These are phyloP conservation scores for Oryzias javanicus DNA, from an alignment of 2,113 vertebrate genomes.

Conservation along the genomic window DNA sequence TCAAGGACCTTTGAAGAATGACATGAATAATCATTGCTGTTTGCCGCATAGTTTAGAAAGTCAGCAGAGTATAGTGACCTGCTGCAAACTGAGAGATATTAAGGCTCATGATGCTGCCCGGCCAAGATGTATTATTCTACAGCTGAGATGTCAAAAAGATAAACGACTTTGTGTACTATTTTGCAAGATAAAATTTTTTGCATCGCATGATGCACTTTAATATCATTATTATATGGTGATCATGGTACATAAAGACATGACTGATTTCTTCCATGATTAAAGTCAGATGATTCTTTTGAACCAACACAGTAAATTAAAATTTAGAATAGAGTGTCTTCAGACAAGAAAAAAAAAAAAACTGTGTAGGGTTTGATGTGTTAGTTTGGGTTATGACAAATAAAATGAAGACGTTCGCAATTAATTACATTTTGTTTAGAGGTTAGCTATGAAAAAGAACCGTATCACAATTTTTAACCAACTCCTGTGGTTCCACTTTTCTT, in stretches of 20 bases:
- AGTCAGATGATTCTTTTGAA: slow-evolving; percentile 14
- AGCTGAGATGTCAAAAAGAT: slow-evolving; percentile 40
- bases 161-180: slow-evolving; percentile 26
- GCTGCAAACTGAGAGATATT: slow-evolving; percentile 60
- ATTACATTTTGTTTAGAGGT: too few relatives aligned
- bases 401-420: too few relatives aligned
- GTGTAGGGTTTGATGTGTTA: background rate
- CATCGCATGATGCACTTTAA: slow-evolving; percentile 25
- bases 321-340: background rate
- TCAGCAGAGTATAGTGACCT: slow-evolving; percentile 67
- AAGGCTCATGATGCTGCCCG: slow-evolving; percentile 39
- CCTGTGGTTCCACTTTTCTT: background rate
- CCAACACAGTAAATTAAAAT: slow-evolving; percentile 8
- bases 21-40: slow-evolving; percentile 99
- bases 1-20: slow-evolving; percentile 99
- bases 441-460: too few relatives aligned
- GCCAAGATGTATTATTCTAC: slow-evolving; percentile 55
- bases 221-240: slow-evolving; percentile 33
- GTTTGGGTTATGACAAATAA: background rate
- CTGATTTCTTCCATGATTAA: slow-evolving; percentile 13
- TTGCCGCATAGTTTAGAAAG: slow-evolving; percentile 82
- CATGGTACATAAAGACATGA: slow-evolving; percentile 26
- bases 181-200: slow-evolving; percentile 28
- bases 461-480: background rate
- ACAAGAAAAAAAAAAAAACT: background rate